Base-by-base conservation (phyloP, 2,888 invertebrate genomes). In the Luffia ferchaultella region DNA sequence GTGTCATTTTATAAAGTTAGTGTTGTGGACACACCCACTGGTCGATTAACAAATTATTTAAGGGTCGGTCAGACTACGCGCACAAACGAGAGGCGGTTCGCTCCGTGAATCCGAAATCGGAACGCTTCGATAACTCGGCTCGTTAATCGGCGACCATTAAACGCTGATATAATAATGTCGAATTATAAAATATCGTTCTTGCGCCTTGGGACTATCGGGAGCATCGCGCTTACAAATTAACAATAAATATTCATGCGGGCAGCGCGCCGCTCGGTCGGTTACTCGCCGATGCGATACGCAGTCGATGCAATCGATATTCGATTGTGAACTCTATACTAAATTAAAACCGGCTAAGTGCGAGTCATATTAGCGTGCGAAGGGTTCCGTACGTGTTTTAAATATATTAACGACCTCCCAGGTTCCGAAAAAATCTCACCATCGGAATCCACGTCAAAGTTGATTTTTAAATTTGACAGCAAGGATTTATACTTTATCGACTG, bases 181-280 rank as follows among this genome's bases (percentile, higher is more conserved):
- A 68, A 65, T 65, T 67, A 69, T 74, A 70, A 76, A 70, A 74
- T 77, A 74, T 71, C 59, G 63, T 62, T 64, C 65, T 62, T 64
- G 60, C 63, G 70, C 71, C 71, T 70, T 70, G 73, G 75, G 73
- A 74, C 64, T 69, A 67, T 70, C 68, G 60, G 60, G 16, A 58
- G 64, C 66, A 71, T 70, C 73, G 67, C 55, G 65, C 64, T 70
- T 73, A 75, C 73, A 77, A 76, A 78, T 77, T 78, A 79, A 77
- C 76, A 73, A 76, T 78, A 76, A 76, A 78, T 78, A 77, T 76
- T 78, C 74, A 78, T 76, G 70, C 60, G 58, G 2, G 18, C 43
- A 16, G 17, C 20, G 30, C 30, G 56, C 56, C 57, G 66, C 60
- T 67, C 67, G 68, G 68, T 7, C 30, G 30, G 12, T 30, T 30